phyloP scores from a whole-genome alignment of 2,797 vertebrate species.

The Hozukius guyotensis region DNA sequence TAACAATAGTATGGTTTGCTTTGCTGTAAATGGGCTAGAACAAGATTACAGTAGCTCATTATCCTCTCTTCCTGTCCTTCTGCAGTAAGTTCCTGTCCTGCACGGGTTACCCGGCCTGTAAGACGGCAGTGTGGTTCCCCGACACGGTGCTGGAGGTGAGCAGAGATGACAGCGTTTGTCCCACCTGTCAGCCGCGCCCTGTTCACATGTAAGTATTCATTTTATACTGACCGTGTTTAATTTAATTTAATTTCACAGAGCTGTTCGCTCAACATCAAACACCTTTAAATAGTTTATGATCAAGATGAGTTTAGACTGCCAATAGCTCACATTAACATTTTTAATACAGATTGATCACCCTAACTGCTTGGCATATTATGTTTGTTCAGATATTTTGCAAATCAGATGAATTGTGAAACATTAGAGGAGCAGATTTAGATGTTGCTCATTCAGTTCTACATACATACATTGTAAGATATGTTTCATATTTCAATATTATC shows the following conservation, averaged over 20 bases:
- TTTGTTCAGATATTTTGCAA: not conserved
- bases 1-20: not conserved
- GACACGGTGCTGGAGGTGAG: constrained; percentile 90
- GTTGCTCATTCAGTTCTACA: not conserved
- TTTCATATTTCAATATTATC: too few relatives aligned
- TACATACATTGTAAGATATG: too few relatives aligned
- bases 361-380: not conserved
- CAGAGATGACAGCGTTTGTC: constrained; percentile 88
- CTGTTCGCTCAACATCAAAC: not conserved
- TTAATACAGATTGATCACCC: not conserved
- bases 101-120: constrained; percentile 89
- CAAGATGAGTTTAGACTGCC: not conserved
- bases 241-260: not conserved
- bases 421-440: not conserved
- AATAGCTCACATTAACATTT: not conserved
- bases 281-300: not conserved
- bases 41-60: not conserved
- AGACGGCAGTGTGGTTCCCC: constrained; percentile 91
- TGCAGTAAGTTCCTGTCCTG: constrained; percentile 93
- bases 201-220: constrained; percentile 87
- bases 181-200: constrained; percentile 86
- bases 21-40: not conserved
- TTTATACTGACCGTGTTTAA: not conserved
- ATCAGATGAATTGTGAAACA: not conserved
- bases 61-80: not conserved